Conservation (phyloP, 2,113 vertebrate species). For the Pagrus major region DNA sequence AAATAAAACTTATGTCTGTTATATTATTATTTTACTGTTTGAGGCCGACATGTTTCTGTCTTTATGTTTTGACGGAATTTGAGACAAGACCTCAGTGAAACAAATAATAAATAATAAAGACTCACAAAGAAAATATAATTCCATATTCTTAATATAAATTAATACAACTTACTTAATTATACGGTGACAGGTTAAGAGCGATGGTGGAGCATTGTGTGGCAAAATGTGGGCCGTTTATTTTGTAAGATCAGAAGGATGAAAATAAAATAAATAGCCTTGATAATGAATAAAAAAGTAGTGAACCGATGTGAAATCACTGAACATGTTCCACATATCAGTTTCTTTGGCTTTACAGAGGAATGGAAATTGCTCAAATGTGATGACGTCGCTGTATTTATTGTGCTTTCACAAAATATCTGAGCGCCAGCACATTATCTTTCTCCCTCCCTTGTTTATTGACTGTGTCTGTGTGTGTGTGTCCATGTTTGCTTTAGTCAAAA, state of each 20-base stretch:
- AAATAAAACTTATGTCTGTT: neutral
- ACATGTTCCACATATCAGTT: too few relatives aligned
- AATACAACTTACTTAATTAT: neutral
- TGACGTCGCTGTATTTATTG: constrained; percentile 2
- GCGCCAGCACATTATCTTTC: neutral
- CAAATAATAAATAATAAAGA: too few relatives aligned
- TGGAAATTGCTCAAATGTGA: constrained; percentile 6
- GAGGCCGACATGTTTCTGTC: too few relatives aligned
- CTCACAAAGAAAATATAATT: neutral
- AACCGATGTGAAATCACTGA: neutral
- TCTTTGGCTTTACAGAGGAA: neutral
- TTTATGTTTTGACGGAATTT: neutral
- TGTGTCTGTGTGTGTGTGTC: constrained; percentile 12
- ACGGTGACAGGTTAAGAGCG: neutral
- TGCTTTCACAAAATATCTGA: neutral
- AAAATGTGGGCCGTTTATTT: neutral
- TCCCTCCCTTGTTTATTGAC: neutral
- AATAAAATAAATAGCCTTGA: neutral
- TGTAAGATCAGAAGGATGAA: neutral
- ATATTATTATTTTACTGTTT: neutral
- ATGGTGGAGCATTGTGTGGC: neutral
- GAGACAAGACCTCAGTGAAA: neutral
- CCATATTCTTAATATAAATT: neutral
- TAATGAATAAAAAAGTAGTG: neutral
- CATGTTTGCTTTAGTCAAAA: constrained; percentile 15